Percentiles rank a stretch among this genome's conserved stretches.
These are phyloP conservation scores for Elgaria multicarinata DNA, from an alignment of 2,113 vertebrate genomes.

Conservation along the genomic window DNA sequence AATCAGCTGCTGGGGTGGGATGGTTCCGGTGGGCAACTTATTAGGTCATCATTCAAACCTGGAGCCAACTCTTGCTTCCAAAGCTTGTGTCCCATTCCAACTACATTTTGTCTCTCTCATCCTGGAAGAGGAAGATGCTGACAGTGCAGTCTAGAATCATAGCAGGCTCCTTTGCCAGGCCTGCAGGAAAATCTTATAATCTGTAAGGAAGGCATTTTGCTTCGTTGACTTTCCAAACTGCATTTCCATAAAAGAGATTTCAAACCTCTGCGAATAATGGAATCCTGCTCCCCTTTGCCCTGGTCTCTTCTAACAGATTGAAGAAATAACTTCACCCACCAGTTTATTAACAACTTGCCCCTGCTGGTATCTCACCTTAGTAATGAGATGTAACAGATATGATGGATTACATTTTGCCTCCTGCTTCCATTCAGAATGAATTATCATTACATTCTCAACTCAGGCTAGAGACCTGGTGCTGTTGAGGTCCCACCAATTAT, in stretches of 20 bases:
- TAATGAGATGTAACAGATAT: slow-evolving; percentile 77
- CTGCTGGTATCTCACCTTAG: slow-evolving; percentile 75
- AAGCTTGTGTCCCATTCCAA: background rate
- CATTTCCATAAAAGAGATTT: slow-evolving; percentile 53
- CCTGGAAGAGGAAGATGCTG: background rate
- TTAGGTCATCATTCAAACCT: background rate
- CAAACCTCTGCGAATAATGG: slow-evolving; percentile 63
- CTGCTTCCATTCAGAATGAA: slow-evolving; percentile 71
- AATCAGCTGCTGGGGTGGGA: background rate
- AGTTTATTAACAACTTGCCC: slow-evolving; percentile 76
- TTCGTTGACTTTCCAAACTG: slow-evolving; percentile 23
- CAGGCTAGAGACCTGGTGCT: slow-evolving; percentile 54
- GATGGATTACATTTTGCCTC: slow-evolving; percentile 74
- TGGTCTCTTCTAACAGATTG: slow-evolving; percentile 52
- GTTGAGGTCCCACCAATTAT: slow-evolving; percentile 61
- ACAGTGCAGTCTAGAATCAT: background rate
- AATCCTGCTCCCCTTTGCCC: slow-evolving; percentile 52
- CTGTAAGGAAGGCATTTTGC: background rate
- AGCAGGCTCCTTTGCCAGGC: accelerated
- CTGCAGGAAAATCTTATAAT: background rate
- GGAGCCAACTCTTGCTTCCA: background rate
- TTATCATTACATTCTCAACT: slow-evolving; percentile 69
- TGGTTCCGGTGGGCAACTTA: background rate
- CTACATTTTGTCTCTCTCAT: accelerated
- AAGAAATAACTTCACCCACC: slow-evolving; percentile 70